Evolutionary conservation across 1,140 invertebrate genomes (phyloP), one percentile per base, ranked within the genome.

Genomic region (Alviniconcha marisindica): DNA sequence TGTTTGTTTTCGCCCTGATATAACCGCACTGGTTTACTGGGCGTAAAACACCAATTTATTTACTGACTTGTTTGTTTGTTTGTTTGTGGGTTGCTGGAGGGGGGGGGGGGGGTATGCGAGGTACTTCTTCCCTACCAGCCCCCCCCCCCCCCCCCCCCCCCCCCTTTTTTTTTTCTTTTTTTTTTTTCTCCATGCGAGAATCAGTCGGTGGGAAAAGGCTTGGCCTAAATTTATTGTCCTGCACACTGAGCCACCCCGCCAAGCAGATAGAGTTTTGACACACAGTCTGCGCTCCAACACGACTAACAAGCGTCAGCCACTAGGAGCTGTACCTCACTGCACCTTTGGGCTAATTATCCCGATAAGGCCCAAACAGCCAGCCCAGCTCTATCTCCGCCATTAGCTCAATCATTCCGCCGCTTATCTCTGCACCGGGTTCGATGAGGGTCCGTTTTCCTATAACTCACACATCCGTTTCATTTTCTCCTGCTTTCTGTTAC

Each of bases 401-500:
- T 71, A 71, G 69, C 69, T 71, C 69, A 71, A 71, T 71, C 69
- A 36, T 71, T 14, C 18, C 14, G 15, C 1, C 28, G 24, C 36
- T 71, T 71, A 71, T 71, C 69, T 21, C 4, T 24, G 36, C 33
- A 40, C 69, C 24, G 38, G 0, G 69, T 71, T 71, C 69, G 69
- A 71, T 71, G 69, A 71, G 33, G 69, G 69, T 71, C 69, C 33
- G 33, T 71, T 71, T 71, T 71, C 69, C 38, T 40, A 71, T 71
- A 71, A 71, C 36, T 71, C 69, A 71, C 18, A 33, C 33, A 21
- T 48, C 44, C 18, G 18, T 48, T 48, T 5, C 44, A 18, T 10
- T 5, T 48, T 48, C 18, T 48, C 44, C 7, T 48, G 44, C 18
- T 48, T 48, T 5, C 7, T 18, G 18, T 48, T 10, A 48, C 44